Base-by-base conservation (phyloP, 1,140 invertebrate species). In the Achroia grisella region DNA sequence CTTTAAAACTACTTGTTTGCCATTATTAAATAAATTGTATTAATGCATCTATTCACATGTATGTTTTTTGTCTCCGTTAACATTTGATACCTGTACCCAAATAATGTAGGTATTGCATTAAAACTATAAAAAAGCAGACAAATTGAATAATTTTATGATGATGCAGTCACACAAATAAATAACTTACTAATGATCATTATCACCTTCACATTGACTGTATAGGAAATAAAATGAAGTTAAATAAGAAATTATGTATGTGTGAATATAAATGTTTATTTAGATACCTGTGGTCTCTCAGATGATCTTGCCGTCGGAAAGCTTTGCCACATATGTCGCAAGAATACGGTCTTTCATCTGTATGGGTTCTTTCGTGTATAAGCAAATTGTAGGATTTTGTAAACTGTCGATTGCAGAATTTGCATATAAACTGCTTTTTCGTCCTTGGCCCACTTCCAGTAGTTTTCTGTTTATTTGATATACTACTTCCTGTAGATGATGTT, bases 301-400 rank as follows among this genome's bases (percentile, higher is more conserved):
- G 97, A 87, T 98, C 97, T 82, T 99, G 97, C 68, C 97, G 88
- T 47, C 97, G 88, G 87, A 99, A 99, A 8, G 97, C 95, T 76
- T 99, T 99, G 29, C 95, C 94, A 83, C 98, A 99, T 50, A 99
- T 95, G 82, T 99, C 97, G 87, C 98, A 99, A 8, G 96, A 95
- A 72, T 97, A 99, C 1, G 98, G 98, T 43, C 98, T 86, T 80
- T 99, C 98, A 82, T 99, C 97, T 2, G 98, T 99, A 76, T 99
- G 98, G 1, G 97, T 99, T 59, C 97, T 89, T 82, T 99, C 96
- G 86, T 99, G 98, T 58, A 99, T 99, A 36, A 99, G 87, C 39
- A 99, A 89, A 79, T 99, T 99, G 87, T 99, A 99, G 10, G 96
- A 95, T 87, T 99, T 99, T 44, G 97, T 98, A 81, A 99, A 99